Percentiles rank a stretch among this genome's conserved stretches.
phyloP scores from a whole-genome alignment of 2,797 vertebrate species.

The Corythornis leucogaster region DNA sequence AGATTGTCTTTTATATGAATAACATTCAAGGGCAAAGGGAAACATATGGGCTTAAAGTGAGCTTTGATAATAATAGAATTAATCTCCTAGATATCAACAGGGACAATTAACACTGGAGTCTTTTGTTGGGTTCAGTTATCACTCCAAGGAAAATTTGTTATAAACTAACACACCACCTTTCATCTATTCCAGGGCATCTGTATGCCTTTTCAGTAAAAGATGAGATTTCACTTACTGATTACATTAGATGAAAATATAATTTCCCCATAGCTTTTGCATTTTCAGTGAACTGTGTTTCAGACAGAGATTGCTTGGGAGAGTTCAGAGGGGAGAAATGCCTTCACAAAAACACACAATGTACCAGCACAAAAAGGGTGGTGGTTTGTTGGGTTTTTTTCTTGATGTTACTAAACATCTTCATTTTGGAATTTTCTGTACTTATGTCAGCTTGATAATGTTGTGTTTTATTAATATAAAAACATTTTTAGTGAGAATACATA shows the following conservation, averaged over 20 bases:
- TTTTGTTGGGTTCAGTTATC: neutral
- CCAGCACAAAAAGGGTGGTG: neutral
- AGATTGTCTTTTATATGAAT: neutral
- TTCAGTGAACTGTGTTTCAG: neutral
- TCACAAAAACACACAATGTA: neutral
- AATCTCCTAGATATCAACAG: neutral
- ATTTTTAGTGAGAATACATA: neutral
- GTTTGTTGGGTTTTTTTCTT: neutral
- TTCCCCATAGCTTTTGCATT: neutral
- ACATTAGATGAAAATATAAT: neutral
- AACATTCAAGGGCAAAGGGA: neutral
- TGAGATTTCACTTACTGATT: neutral
- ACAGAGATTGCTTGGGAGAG: neutral
- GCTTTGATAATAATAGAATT: neutral
- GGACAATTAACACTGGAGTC: neutral
- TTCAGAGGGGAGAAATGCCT: neutral
- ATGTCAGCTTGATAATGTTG: neutral
- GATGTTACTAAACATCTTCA: neutral
- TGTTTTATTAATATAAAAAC: neutral
- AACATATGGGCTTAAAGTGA: neutral
- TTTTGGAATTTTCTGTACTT: neutral
- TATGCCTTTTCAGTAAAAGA: neutral
- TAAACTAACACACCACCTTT: neutral
- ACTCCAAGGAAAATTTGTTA: neutral
- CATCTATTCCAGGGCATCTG: neutral